Base-by-base conservation (phyloP, 92 coral and sea anemone species). In the Porites rus region DNA sequence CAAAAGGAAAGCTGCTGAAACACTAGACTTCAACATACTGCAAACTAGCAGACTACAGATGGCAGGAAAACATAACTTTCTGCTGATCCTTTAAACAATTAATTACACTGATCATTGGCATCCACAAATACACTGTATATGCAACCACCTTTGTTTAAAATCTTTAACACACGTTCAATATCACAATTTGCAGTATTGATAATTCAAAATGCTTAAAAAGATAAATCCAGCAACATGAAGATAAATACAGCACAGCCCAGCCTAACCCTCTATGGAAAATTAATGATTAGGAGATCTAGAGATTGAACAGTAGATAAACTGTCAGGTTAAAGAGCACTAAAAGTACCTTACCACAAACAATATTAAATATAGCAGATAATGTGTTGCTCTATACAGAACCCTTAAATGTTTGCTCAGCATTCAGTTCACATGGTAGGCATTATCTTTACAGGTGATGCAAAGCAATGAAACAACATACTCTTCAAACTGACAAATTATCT, bases 341-440 rank as follows among this genome's bases (percentile, higher is more conserved):
- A 0, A 8, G 12, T 11, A 56, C 16, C 16, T 56, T 56, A 3
- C 11, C 61, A 56, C 61, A 56, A 56, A 56, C 14, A 2, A 56
- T 10, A 14, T 56, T 56, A 56, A 10, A 2, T 56, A 10, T 11
- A 10, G 4, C 17, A 10, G 61, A 11, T 8, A 56, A 56, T 8
- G 11, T 10, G 16, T 10, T 10, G 61, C 61, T 56, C 61, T 54
- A 11, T 14, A 56, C 1, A 0, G 8, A 56, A n/a, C 20, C 7
- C 10, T n/a, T 22, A 7, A 51, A 50, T 68, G 63, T 67, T 68
- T 68, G 65, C 69, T 80, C 66, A 24, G 76, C 38, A 69, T 67
- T 58, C 86, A 58, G n/a, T 10, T 69, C 86, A 71, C 77, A 81
- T 38, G 77, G 51, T 19, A 38, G 4, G 46, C 6, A 64, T 28